phyloP scores from a whole-genome alignment of 1,140 invertebrate species.

The Gonatopus flavifemur region DNA sequence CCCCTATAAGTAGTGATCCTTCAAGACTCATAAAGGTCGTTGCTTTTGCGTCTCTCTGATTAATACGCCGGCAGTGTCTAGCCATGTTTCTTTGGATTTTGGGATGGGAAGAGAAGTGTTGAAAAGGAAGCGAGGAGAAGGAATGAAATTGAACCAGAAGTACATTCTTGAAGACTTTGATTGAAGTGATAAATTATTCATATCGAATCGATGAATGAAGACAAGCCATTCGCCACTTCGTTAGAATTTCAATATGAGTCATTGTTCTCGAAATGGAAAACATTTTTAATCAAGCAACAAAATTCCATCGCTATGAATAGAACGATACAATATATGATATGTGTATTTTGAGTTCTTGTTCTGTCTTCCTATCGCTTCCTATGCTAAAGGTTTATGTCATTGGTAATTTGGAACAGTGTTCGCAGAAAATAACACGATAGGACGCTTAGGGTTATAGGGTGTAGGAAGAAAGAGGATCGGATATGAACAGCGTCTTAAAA shows the following conservation, averaged over 20 bases:
- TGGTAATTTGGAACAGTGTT: slow-evolving; percentile 32
- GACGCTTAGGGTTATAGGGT: slow-evolving; percentile 15
- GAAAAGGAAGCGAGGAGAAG: no score
- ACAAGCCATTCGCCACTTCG: no score
- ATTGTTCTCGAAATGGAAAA: no score
- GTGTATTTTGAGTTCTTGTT: slow-evolving; percentile 1
- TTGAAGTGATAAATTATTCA: no score
- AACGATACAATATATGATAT: no score
- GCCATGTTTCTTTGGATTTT: slow-evolving; percentile 34
- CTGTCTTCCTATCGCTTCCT: slow-evolving; percentile 8
- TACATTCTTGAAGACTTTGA: no score
- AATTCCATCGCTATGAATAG: no score
- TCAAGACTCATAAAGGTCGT: slow-evolving; percentile 49
- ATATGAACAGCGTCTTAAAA: no score
- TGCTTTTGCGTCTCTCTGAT: slow-evolving; percentile 39
- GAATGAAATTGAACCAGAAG: no score
- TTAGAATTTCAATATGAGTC: no score
- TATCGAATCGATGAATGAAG: no score
- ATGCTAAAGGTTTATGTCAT: slow-evolving; percentile 20
- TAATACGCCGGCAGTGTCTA: slow-evolving; percentile 48
- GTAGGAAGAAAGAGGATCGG: slow-evolving; percentile 1
- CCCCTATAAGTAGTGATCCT: slow-evolving; percentile 38
- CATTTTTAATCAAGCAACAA: no score
- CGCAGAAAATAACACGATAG: slow-evolving; percentile 32
- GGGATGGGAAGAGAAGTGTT: slow-evolving; percentile 9